phyloP scores from a whole-genome alignment of 2,113 vertebrate species.

The Stomatorhinus ivindoensis region DNA sequence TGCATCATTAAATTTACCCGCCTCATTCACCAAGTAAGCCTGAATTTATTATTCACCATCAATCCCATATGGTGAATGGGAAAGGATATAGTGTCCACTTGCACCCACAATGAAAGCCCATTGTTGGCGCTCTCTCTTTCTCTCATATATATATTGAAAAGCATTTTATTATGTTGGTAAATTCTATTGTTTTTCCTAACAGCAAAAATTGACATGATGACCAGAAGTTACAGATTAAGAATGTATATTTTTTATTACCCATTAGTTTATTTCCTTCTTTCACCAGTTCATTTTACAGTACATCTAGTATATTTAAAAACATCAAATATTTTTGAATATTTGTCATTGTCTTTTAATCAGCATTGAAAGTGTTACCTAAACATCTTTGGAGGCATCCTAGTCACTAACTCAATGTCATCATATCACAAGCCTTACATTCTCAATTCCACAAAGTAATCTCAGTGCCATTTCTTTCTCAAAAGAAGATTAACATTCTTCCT shows the following conservation, averaged over 20 bases:
- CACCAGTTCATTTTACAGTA: not conserved
- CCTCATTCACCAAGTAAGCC: slow-evolving; percentile 24
- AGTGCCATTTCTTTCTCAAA: not conserved
- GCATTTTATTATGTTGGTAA: not conserved
- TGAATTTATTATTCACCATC: slow-evolving; percentile 37
- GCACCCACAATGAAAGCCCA: slow-evolving; percentile 26
- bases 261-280: not conserved
- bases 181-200: not conserved
- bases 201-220: not conserved
- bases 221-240: not conserved
- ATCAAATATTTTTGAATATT: not conserved
- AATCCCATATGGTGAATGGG: slow-evolving; percentile 34
- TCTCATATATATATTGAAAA: no score
- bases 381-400: not conserved
- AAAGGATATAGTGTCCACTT: slow-evolving; percentile 2
- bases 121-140: no score
- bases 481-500: not conserved
- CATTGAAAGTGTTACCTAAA: not conserved
- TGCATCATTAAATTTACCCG: slow-evolving; percentile 23
- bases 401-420: not conserved
- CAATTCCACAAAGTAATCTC: not conserved
- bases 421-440: not conserved
- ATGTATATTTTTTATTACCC: not conserved
- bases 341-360: not conserved
- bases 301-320: not conserved